Conservation (phyloP, 2,113 vertebrate genomes). For the Cyphomyrus plagiostoma region DNA sequence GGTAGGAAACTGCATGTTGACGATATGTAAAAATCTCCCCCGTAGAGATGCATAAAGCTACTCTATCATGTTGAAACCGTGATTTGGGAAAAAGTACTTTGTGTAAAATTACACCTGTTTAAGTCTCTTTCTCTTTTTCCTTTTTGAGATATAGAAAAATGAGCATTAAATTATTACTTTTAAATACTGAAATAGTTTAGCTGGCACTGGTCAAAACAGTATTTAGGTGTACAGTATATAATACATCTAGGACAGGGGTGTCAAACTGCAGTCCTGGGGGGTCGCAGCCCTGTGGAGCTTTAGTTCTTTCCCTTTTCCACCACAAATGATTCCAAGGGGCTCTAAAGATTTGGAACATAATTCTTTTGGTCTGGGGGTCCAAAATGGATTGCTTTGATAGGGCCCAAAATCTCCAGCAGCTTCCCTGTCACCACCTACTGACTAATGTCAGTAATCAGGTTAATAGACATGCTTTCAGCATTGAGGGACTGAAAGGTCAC, state of each 20-base stretch:
- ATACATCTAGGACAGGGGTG: neutral
- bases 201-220: neutral
- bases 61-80: neutral
- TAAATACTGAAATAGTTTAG: neutral
- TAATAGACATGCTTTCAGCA: neutral
- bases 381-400: neutral
- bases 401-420: neutral
- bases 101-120: neutral
- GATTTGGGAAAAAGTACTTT: neutral
- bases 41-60: neutral
- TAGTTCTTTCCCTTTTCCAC: no score
- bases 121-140: neutral
- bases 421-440: neutral
- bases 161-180: neutral
- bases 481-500: neutral
- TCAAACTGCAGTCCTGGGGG: no score
- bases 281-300: no score
- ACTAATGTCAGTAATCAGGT: neutral
- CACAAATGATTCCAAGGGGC: neutral
- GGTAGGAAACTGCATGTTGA: neutral
- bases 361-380: neutral
- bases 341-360: neutral
- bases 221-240: neutral
- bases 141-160: neutral
- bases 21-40: neutral